A percentile compares a stretch with the other conserved stretches of the same genome.
Evolutionary conservation across 64 coral and sea anemone species (phyloP).

Genomic region (Actinia equina): DNA sequence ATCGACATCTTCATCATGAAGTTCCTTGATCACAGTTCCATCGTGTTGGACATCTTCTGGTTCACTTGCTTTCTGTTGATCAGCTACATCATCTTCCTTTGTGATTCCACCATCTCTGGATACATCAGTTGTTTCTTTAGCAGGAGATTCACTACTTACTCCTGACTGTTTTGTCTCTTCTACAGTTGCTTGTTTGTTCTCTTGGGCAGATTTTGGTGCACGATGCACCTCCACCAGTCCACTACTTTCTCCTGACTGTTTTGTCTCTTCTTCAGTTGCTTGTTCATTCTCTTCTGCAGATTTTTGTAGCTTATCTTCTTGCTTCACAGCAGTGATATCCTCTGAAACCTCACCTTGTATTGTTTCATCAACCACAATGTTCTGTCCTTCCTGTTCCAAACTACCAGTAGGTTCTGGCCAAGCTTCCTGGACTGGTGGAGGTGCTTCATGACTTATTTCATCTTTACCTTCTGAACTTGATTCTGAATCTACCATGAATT

Average conservation of each 20-base stretch:
- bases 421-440: neutral
- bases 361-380: neutral
- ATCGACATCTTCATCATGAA: neutral
- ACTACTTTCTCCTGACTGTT: neutral
- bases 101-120: neutral
- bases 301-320: neutral
- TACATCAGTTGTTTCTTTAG: neutral
- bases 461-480: neutral
- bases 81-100: neutral
- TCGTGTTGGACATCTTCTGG: neutral
- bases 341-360: neutral
- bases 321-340: neutral
- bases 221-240: too few relatives aligned
- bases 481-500: slow-evolving; percentile 16
- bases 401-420: slow-evolving; percentile 11
- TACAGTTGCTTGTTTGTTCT: neutral
- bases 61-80: neutral
- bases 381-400: neutral
- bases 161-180: neutral
- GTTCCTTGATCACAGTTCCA: neutral
- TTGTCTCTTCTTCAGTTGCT: neutral
- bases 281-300: neutral
- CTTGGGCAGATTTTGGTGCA: neutral
- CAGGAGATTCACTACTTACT: neutral
- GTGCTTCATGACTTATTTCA: neutral